Base-by-base conservation (phyloP, 1,140 invertebrate genomes). In the Drosophila oshimai region DNA sequence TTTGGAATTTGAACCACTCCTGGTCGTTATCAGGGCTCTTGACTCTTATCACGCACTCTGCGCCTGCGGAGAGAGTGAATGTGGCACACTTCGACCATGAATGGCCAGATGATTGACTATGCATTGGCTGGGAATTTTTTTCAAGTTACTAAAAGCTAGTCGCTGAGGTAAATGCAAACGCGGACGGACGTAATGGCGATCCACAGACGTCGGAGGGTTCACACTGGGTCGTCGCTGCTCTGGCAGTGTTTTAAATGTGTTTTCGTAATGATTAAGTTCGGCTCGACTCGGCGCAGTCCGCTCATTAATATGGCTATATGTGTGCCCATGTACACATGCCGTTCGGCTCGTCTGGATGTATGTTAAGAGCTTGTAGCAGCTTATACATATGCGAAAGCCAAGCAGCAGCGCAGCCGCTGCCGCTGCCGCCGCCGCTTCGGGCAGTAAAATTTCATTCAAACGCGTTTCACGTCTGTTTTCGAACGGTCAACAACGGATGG, bases 381-480 rank as follows among this genome's bases (percentile, higher is more conserved):
- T 71, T 67, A 60, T 68, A 74, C 54, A 64, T 81, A 83, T 78
- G 78, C 81, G 78, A 77, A 79, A 79, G 75, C 70, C 50, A 79
- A 79, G 75, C 70, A 46, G 36, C 58, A 24, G 41, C 54, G 62
- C 58, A 13, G 18, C 6, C 44, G 49, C 37, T 22, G 46, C n/a
- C 28, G 13, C 4, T 12, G 53, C 17, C 50, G 41, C 41, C 41
- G 78, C 37, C 58, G 77, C 53, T 47, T 64, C 73, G 77, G 81
- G 69, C 72, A 87, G 67, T 86, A 74, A 86, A 88, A 86, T 81
- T 87, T 83, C 73, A 81, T 86, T 86, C 81, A 86, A 86, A 86
- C 81, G 78, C 81, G 81, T 86, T 87, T 86, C 77, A 70, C 69
- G 76, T 84, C 73, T 74, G 72, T 74, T 68, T 86, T 76, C 62